Evolutionary conservation across 2,797 vertebrate genomes (phyloP), one percentile per base, ranked within the genome.

Genomic region (Anniella stebbinsi): DNA sequence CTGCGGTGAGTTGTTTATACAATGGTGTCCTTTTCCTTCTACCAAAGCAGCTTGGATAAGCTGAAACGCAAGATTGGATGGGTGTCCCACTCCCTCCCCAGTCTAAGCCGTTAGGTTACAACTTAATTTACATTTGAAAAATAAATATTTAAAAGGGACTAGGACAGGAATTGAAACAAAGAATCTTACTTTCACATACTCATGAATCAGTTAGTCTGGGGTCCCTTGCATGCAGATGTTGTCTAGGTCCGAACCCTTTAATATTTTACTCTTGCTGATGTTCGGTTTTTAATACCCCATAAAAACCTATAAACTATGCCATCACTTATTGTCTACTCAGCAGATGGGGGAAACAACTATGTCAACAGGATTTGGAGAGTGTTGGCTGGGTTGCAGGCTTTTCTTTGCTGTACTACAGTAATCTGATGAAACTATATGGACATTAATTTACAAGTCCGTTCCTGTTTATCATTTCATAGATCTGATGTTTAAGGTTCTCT

Each of bases 121-220:
- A 88, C 90, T 88, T 91, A 93, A 97, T 96, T 97, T 97, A 96
- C 94, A 93, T 95, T 95, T 91, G 91, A 82, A 90, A 93, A 94
- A 95, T 95, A 97, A 97, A 97, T 97, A 97, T 97, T 96, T 97
- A 95, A 96, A 96, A 93, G 88, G 82, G 89, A 95, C 96, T 94
- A 92, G 84, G 90, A 95, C 95, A 28, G 92, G 91, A 95, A 91
- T 73, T 69, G 88, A 94, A 94, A 80, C 87, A 95, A 94, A 95
- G 90, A 90, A 90, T 67, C 86, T 80, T 21, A 94, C 73, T 88
- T 3, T 33, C 23, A 51, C 57, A 76, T 48, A 86, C 51, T 57
- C 83, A 88, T 54, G 28, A 13, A 88, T 93, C 91, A 87, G 30
- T 93, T 89, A 80, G 78, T 86, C 89, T 94, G 91, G 87, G 93